A percentile compares a stretch with the other conserved stretches of the same genome.
These are phyloP conservation scores for Oophaga pumilio DNA, from an alignment of 2,113 vertebrate genomes.

Conservation along the genomic window DNA sequence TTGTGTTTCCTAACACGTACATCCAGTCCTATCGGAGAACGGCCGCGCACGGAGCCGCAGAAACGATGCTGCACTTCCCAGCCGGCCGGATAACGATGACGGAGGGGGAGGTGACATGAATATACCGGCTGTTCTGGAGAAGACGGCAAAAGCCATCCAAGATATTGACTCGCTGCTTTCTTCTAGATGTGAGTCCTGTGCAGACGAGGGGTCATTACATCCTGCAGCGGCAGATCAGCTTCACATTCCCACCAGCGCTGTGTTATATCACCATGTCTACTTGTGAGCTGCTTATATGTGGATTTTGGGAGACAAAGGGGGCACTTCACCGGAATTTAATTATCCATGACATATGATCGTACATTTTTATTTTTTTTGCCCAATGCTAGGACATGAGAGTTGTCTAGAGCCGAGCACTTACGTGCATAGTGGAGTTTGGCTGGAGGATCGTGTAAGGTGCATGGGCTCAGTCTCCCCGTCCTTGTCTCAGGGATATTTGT, in stretches of 20 bases:
- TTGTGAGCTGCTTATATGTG: neutral
- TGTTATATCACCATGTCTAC: neutral
- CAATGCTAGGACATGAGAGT: no score
- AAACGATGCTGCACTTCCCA: constrained; percentile 3
- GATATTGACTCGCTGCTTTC: constrained; percentile 75
- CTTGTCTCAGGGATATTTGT: no score
- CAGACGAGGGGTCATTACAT: neutral
- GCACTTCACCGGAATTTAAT: neutral
- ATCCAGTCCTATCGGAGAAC: constrained; percentile 70
- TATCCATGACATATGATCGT: neutral
- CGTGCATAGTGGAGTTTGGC: no score
- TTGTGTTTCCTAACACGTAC: constrained; percentile 60
- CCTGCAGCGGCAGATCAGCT: neutral
- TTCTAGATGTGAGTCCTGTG: constrained; percentile 1
- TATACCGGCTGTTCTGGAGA: constrained; percentile 67
- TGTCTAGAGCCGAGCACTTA: no score
- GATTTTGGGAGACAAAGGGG: neutral
- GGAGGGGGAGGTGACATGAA: neutral
- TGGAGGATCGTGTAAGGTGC: no score
- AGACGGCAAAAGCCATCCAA: constrained; percentile 70
- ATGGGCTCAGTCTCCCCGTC: no score
- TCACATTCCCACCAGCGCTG: neutral
- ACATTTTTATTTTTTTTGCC: no score
- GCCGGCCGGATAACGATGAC: constrained; percentile 42
- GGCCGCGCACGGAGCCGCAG: constrained; percentile 62